Base-by-base conservation (phyloP, 35 echinoderm and acorn worm species). In the Amphiura filiformis region DNA sequence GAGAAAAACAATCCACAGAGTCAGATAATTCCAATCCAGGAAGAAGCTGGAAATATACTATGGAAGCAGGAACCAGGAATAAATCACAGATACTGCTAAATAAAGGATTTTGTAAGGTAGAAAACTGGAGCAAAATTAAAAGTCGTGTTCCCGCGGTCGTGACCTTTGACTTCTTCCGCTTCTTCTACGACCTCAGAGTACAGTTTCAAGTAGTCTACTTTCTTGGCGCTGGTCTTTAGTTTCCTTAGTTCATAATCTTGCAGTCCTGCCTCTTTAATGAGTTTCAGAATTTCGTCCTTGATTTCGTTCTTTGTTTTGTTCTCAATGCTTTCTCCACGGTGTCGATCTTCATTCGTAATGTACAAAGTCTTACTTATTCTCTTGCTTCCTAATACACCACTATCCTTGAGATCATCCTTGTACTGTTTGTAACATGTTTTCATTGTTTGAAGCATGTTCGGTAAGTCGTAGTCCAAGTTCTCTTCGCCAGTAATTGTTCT, bases 271-370 rank as follows among this genome's bases (percentile, higher is more conserved):
- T 80, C 78, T 22, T 36, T 80, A 36, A 80, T 39, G 1, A 76
- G 5, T n/a, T 35, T 76, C 75, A 34, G 4, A n/a, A 80, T 36
- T 18, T 80, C 34, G 4, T 5, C 38, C 35, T 80, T 80, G 5
- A 80, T 80, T 80, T 80, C 78, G 35, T 18, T 32, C 38, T 80
- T 80, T 5, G 78, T 80, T 31, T 80, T 80, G 34, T 39, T 80
- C 26, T 32, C 78, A 34, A 80, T 36, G 1, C 3, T 36, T 39
- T 80, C 78, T 34, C 78, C 78, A 14, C 15, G 34, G 3, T 80
- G 31, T 18, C 78, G 17, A 1, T 80, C 78, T 80, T 32, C 13
- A 1, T 4, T 80, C 35, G 78, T 80, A 5, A 80, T n/a, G 34
- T 80, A 80, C 38, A 80, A n/a, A 26, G 1, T 34, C 17, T 4